Base-by-base conservation (phyloP, 1,140 invertebrate genomes). In the Copidosoma floridanum region DNA sequence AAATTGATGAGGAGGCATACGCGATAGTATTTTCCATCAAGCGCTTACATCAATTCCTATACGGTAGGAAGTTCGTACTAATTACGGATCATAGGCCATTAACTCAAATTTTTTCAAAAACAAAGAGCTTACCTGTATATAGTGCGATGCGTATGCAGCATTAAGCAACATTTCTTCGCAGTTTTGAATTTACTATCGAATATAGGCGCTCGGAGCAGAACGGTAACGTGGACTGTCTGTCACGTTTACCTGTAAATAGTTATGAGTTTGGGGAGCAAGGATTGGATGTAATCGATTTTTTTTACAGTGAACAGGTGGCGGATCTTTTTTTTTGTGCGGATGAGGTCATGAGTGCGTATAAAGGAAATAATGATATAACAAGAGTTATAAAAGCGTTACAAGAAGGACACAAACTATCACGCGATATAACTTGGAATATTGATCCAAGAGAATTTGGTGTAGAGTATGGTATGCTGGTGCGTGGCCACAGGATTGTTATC, bases 1-100 rank as follows among this genome's bases (percentile, higher is more conserved):
- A 83, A 63, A 76, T 82, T 4, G 79, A 84, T 47, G 75, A 77
- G 58, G 80, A 84, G 63, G 67, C 78, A 3, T 64, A 82, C 3
- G 78, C 81, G 4, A 78, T 82, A 38, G 70, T 83, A 4, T 84
- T 80, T 60, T 71, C 70, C 5, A 67, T 72, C 3, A 71, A 78
- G 57, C 51, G 68, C 26, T 82, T 80, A 66, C 74, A 76, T 56
- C 71, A 78, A 50, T 81, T 74, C 64, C 55, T 81, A 12, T 77
- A 70, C 63, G 75, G 72, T 2, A 46, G 66, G 7, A 16, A 60
- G 7, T 73, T 78, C 44, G 62, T 32, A 38, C 44, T 77, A 12
- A 35, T 71, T 29, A 77, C 66, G 18, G 75, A 78, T 50, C 67
- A 78, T 67, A 61, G 70, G 61, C 71, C 72, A 26, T 51, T 77